Evolutionary conservation across 2,888 invertebrate species (phyloP), one percentile per base, ranked within the genome.

Genomic region (Nyleta sp.): DNA sequence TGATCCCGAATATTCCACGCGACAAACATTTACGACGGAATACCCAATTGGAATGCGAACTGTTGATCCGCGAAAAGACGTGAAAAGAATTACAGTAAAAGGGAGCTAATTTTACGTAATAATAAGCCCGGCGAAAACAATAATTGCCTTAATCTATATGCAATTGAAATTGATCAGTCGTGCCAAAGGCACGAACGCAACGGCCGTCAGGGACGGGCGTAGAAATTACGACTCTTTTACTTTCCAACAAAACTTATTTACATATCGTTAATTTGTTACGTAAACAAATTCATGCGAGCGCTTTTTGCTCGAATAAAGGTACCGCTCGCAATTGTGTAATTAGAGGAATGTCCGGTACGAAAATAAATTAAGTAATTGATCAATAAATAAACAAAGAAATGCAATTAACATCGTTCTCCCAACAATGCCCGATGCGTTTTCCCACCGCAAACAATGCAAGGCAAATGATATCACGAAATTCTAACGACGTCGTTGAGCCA

Each of bases 221-320:
- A 70, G 68, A 70, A 70, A 70, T 70, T 38, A 50, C 17, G 18
- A 20, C 59, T 67, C 67, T 46, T 46, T 55, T 48, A 57, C 57
- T 71, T 71, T 71, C 60, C 70, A 33, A 13, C 70, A 35, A 60
- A 71, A 33, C 70, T 57, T 59, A 70, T 71, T 59, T 71, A 20
- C 70, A 52, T 60, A 53, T 65, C 65, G 73, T 73, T 65, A 65
- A 73, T 73, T 65, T 59, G 59, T 73, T 73, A 59, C 59, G 73
- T 38, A 73, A 73, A 50, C 65, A 59, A 55, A 73, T 59, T 65
- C 35, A 55, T 44, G 64, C 44, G 50, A 70, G 17, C 18, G 20
- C 10, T 53, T 28, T 59, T 71, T 71, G 52, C 53, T 22, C 42
- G 31, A 42, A 57, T 52, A 44, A 35, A 38, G 3, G 44, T 22